phyloP scores from a whole-genome alignment of 2,888 invertebrate species.

The Oxycera nigricornis region DNA sequence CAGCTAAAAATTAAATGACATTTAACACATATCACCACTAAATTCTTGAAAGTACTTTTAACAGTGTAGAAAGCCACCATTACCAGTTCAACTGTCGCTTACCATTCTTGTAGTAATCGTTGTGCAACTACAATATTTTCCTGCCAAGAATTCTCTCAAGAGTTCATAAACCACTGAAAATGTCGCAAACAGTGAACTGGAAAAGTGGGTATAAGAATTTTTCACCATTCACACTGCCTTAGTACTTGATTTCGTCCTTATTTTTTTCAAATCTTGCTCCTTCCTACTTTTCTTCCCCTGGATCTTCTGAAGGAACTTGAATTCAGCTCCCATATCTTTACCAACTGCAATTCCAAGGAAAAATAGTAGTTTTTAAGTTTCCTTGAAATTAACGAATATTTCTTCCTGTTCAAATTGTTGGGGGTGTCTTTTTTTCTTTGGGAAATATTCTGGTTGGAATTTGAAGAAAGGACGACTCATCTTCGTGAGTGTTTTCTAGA shows the following conservation, averaged over 20 bases:
- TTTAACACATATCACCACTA: slow-evolving; percentile 26
- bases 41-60: background rate
- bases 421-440: background rate
- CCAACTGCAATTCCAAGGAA: background rate
- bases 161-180: slow-evolving; percentile 40
- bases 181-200: slow-evolving; percentile 37
- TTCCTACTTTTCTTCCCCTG: background rate
- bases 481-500: too few relatives aligned
- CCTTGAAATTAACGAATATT: background rate
- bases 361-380: background rate
- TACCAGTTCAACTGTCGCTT: background rate
- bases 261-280: background rate
- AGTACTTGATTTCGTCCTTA: background rate
- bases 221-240: too few relatives aligned
- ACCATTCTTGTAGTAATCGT: background rate
- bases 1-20: slow-evolving; percentile 23
- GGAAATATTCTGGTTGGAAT: too few relatives aligned
- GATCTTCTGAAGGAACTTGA: background rate
- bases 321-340: background rate
- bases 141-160: slow-evolving; percentile 38
- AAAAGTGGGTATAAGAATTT: slow-evolving; percentile 25
- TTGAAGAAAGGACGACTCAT: too few relatives aligned
- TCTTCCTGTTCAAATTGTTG: background rate
- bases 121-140: slow-evolving; percentile 3
- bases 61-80: slow-evolving; percentile 2